These are phyloP conservation scores for Opisthocomus hoazin DNA, from an alignment of 2,113 vertebrate species.

Conservation along the genomic window DNA sequence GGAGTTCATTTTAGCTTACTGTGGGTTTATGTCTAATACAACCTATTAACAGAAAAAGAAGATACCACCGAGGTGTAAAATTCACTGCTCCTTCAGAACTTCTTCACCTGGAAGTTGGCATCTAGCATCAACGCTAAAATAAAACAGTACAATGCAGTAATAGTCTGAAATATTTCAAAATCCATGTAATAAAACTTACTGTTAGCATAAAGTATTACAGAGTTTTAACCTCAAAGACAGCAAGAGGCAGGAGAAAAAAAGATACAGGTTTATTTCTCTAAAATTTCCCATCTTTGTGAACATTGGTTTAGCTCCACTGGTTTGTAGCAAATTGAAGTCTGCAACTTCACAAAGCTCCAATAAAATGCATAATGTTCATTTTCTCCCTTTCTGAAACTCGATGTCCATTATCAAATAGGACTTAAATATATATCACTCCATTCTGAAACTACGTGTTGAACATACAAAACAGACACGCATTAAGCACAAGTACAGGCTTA, in stretches of 20 bases:
- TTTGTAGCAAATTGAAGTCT: conserved; percentile 6
- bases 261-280: background rate
- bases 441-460: background rate
- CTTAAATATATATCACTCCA: background rate
- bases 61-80: background rate
- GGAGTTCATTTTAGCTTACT: background rate
- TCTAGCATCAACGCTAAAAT: background rate
- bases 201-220: background rate
- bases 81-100: background rate
- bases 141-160: background rate
- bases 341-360: conserved; percentile 8
- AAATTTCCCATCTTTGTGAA: background rate
- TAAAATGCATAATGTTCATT: conserved; percentile 3
- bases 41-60: background rate
- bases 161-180: background rate
- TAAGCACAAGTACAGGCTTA: background rate
- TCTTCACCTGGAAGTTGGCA: background rate
- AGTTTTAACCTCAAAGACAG: background rate
- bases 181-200: background rate
- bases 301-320: background rate
- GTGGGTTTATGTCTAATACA: background rate
- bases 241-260: background rate
- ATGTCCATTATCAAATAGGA: background rate
- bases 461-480: background rate
- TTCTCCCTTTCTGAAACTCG: background rate